These are phyloP conservation scores for Volucella inflata DNA, from an alignment of 2,888 invertebrate genomes.

Conservation along the genomic window DNA sequence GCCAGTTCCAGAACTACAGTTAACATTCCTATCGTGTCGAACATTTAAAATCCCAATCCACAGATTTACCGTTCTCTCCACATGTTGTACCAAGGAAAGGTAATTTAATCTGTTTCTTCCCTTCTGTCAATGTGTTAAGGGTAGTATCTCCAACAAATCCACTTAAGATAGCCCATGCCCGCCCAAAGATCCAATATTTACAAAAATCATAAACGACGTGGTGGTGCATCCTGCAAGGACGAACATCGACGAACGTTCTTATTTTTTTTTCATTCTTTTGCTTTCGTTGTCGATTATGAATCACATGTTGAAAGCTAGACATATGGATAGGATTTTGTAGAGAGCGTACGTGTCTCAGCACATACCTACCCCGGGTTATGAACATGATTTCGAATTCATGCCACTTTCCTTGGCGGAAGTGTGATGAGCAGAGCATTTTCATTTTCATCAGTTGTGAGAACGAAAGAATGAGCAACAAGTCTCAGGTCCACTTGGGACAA, in stretches of 20 bases:
- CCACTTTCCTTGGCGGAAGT: conserved; percentile 2
- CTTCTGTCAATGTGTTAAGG: not conserved
- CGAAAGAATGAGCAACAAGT: conserved; percentile 32
- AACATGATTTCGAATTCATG: conserved; percentile 28
- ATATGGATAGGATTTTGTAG: not conserved
- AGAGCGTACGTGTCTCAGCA: not conserved
- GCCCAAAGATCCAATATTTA: conserved; percentile 14
- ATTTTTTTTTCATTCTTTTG: not conserved
- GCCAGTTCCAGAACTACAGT: not conserved
- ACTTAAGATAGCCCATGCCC: not conserved
- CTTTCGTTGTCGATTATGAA: not conserved
- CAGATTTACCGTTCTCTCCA: too few species aligned
- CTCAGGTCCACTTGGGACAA: conserved; percentile 22
- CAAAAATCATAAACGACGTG: conserved; percentile 2
- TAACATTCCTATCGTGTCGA: conserved; percentile 4
- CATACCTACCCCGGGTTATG: conserved; percentile 9
- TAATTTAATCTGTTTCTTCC: not conserved
- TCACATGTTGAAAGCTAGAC: conserved; percentile 20
- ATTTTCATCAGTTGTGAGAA: conserved; percentile 3
- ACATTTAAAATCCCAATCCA: conserved; percentile 15
- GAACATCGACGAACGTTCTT: not conserved
- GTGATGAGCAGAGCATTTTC: conserved; percentile 4
- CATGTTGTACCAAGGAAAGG: not conserved
- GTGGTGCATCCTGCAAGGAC: not conserved
- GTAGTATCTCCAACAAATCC: not conserved